Conservation (phyloP, 2,888 invertebrate species). For the Drosophila putrida region DNA sequence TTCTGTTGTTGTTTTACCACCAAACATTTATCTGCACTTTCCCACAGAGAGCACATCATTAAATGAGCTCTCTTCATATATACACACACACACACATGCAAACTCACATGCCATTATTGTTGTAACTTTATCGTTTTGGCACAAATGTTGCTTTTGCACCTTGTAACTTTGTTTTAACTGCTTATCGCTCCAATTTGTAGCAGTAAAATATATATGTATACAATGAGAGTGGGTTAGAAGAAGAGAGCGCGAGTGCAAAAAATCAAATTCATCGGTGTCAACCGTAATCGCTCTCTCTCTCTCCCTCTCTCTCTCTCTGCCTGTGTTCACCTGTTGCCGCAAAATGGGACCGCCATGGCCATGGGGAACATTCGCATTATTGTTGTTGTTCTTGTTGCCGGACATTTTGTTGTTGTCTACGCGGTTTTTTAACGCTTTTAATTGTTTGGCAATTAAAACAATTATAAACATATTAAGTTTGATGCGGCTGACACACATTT, state of each 20-base stretch:
- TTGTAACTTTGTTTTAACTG: constrained; percentile 44
- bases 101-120: not conserved
- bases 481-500: constrained; percentile 62
- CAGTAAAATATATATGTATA: constrained; percentile 3
- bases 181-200: constrained; percentile 58
- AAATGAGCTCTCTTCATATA: not conserved
- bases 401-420: constrained; percentile 24
- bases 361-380: constrained; percentile 42
- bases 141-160: constrained; percentile 27
- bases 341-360: constrained; percentile 48
- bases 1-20: constrained; percentile 19
- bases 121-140: constrained; percentile 37
- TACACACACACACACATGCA: not conserved
- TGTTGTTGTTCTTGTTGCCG: constrained; percentile 28
- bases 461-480: constrained; percentile 75
- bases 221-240: constrained; percentile 6
- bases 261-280: constrained; percentile 24
- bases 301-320: not conserved
- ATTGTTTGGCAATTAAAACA: constrained; percentile 73
- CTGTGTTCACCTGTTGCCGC: constrained; percentile 48
- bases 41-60: constrained; percentile 13
- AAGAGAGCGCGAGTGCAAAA: constrained; percentile 4
- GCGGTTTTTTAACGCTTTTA: constrained; percentile 46
- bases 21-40: constrained; percentile 29
- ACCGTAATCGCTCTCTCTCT: constrained; percentile 5